These are phyloP conservation scores for Malthinus flaveolus DNA, from an alignment of 2,888 invertebrate species.

Conservation along the genomic window DNA sequence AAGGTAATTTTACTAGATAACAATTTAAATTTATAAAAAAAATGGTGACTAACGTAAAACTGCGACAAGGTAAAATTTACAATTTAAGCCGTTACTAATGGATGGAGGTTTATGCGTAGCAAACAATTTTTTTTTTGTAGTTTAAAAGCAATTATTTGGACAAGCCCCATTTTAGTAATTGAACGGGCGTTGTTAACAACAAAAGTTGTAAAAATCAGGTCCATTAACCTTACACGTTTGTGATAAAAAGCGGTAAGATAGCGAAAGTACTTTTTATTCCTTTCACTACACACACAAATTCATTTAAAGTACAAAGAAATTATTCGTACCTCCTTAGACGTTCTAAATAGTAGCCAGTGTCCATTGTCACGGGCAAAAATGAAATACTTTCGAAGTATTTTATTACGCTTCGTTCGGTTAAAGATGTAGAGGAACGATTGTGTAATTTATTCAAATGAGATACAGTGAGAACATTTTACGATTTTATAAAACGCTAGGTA, in stretches of 20 bases:
- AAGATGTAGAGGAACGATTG: too few species aligned
- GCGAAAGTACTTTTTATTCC: constrained; percentile 25
- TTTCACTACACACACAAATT: constrained; percentile 11
- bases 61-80: neutral
- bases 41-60: neutral
- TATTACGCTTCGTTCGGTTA: too few species aligned
- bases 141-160: neutral
- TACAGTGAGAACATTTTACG: too few species aligned
- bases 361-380: constrained; percentile 1
- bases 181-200: neutral
- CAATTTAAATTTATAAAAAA: neutral
- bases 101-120: neutral
- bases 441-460: too few species aligned
- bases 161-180: neutral
- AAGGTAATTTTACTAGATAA: neutral
- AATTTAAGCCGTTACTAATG: neutral
- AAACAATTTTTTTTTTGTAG: neutral
- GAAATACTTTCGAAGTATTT: neutral
- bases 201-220: neutral
- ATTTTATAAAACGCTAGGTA: too few species aligned
- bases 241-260: constrained; percentile 10
- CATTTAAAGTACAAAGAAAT: neutral
- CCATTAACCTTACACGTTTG: neutral
- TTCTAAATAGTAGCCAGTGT: constrained; percentile 2
- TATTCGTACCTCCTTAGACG: neutral